Evolutionary conservation across 2,888 invertebrate genomes (phyloP), one percentile per base, ranked within the genome.

Genomic region (Eupithecia inturbata): DNA sequence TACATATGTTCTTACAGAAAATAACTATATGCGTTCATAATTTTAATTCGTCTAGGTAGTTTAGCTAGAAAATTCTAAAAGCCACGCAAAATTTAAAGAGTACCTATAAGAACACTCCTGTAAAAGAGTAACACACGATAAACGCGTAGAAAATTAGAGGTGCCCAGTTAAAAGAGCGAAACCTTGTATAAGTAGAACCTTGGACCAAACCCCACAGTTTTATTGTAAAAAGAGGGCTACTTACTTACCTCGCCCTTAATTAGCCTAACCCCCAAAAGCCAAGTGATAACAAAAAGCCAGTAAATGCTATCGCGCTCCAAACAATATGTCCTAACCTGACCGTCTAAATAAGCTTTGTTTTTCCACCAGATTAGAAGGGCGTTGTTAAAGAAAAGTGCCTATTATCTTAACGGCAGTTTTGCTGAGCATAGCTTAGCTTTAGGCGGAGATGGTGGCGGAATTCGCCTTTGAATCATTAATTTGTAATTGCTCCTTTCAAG

Each of bases 301-400:
- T 75, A 64, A 75, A 67, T 26, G 72, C 57, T 72, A 70, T 70
- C 67, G 63, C 41, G 66, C 63, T 67, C 31, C 45, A 53, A 70
- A 75, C 75, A 75, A 75, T 75, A 67, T 67, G 68, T 74, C 45
- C 71, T 72, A 63, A 72, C 45, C 71, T 71, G 66, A 71, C 68
- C 71, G 67, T 72, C 72, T 49, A 66, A 75, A 72, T 67, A 67
- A 70, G 53, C 67, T 53, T 70, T 77, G 77, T 78, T 78, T 74
- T 78, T 76, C 76, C 72, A 57, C 45, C 33, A 67, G 76, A 78
- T 78, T 77, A 76, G 72, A 78, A 70, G 60, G 69, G 70, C 75
- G 73, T 66, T 76, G 69, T 78, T 74, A 77, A 77, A 77, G 77
- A 74, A 79, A 70, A 79, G 78, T 74, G 78, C 75, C 79, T 78